Evolutionary conservation across 1,140 invertebrate species (phyloP).

Genomic region (Penaeus chinensis): DNA sequence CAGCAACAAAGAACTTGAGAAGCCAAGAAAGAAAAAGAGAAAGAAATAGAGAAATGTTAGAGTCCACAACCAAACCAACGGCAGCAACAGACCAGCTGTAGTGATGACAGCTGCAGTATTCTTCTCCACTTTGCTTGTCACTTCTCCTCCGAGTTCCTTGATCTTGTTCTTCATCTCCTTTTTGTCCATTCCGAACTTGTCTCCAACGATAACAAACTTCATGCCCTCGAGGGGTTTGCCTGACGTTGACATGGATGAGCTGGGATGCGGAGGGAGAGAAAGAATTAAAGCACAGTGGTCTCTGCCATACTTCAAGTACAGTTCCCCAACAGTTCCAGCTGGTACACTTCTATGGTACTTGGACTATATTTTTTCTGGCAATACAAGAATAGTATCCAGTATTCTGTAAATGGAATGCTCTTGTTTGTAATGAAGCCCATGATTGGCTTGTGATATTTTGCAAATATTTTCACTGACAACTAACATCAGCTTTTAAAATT

Average conservation of each 20-base stretch:
- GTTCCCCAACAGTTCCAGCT: too few species aligned
- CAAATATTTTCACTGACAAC: too few species aligned
- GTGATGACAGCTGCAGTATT: constrained; percentile 83
- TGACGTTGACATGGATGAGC: constrained; percentile 61
- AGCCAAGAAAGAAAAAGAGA: too few species aligned
- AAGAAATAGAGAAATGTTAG: not conserved
- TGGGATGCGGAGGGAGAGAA: not conserved
- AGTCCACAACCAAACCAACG: not conserved
- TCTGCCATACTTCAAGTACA: not conserved
- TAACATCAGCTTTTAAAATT: too few species aligned
- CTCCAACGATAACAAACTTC: constrained; percentile 81
- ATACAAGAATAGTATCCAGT: too few species aligned
- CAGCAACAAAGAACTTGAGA: too few species aligned
- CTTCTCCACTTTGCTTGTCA: constrained; percentile 76
- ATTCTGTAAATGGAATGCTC: too few species aligned
- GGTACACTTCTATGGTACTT: too few species aligned
- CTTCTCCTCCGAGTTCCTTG: constrained; percentile 80
- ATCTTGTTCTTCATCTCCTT: constrained; percentile 78
- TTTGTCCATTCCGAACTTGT: constrained; percentile 68
- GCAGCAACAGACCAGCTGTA: constrained; percentile 70
- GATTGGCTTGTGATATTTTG: too few species aligned
- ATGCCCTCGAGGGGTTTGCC: constrained; percentile 79
- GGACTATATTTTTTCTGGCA: too few species aligned
- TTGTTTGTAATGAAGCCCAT: too few species aligned
- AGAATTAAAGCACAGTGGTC: not conserved